Base-by-base conservation (phyloP, 2,113 vertebrate genomes). In the Urocynchramus pylzowi region DNA sequence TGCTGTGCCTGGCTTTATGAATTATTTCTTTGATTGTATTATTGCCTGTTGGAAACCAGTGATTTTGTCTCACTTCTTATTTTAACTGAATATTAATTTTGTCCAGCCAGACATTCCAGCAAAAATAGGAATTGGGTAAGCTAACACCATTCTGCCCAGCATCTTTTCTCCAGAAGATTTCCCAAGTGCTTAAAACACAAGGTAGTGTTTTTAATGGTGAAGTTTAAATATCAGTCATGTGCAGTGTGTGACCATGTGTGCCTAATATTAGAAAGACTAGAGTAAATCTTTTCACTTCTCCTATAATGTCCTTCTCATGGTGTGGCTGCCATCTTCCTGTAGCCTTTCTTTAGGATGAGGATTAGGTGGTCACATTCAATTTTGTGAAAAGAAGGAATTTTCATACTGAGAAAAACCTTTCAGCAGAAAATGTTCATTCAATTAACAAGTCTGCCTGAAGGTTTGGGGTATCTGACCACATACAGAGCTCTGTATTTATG, bases 201-300 rank as follows among this genome's bases (percentile, higher is more conserved):
- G 8, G 53, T 42, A 41, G 9, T 14, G 9, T 82, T 52, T 37
- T 53, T 52, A 53, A 56, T 17, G 6, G 6, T 65, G 57, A 63
- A 6, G 8, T 50, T 57, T 74, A 80, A 44, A 50, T 80, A 45
- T 18, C 39, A 56, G 13, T 44, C 33, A 14, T 20, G 8, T 33
- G 7, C 17, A 28, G 4, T 20, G 7, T 57, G 30, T 30, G 5
- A 56, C 1, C 17, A n/a, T 7, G 13, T 28, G 5, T 2, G 0
- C 6, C 24, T 41, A 60, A 52, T 0, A 0, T 23, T 77, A 53
- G 22, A 63, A 37, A 70, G 11, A 8, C 22, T 33, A 16, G 10
- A 52, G 19, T 41, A 82, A 89, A 41, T 31, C 4, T 61, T 47
- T 31, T 76, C 3, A 9, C 6, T 52, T 52, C 11, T 89, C 22